phyloP scores from a whole-genome alignment of 1,140 invertebrate species.

The Drosophila trapezifrons region DNA sequence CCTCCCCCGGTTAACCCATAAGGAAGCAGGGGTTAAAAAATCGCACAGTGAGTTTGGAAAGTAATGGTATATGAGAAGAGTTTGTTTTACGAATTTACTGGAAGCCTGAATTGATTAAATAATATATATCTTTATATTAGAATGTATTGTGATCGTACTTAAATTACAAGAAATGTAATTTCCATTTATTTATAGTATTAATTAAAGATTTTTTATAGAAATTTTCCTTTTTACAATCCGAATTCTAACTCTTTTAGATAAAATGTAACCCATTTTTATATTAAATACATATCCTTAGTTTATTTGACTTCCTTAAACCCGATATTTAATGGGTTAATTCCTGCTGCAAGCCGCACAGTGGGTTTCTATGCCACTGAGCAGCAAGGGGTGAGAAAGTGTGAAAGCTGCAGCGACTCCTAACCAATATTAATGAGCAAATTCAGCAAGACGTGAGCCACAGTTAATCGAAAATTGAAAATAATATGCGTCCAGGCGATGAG shows the following conservation, averaged over 20 bases:
- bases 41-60: too few relatives aligned
- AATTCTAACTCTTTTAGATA: neutral
- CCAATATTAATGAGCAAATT: slow-evolving; percentile 75
- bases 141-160: too few relatives aligned
- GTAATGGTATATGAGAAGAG: neutral
- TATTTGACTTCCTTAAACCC: too few relatives aligned
- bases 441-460: slow-evolving; percentile 57
- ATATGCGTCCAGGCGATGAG: slow-evolving; percentile 43
- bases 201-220: too few relatives aligned
- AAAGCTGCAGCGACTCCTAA: slow-evolving; percentile 43
- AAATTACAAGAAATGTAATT: too few relatives aligned
- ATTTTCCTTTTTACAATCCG: too few relatives aligned
- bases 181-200: too few relatives aligned
- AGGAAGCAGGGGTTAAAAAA: too few relatives aligned
- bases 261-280: too few relatives aligned
- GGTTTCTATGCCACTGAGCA: slow-evolving; percentile 64
- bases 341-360: slow-evolving; percentile 55
- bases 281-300: too few relatives aligned
- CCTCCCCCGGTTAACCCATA: slow-evolving; percentile 15
- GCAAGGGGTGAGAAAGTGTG: slow-evolving; percentile 7
- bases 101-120: neutral
- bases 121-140: too few relatives aligned
- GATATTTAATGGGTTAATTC: slow-evolving; percentile 22
- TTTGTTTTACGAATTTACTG: too few relatives aligned
- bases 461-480: slow-evolving; percentile 66